phyloP scores from a whole-genome alignment of 2,888 invertebrate genomes.

The Creontiades dilutus region DNA sequence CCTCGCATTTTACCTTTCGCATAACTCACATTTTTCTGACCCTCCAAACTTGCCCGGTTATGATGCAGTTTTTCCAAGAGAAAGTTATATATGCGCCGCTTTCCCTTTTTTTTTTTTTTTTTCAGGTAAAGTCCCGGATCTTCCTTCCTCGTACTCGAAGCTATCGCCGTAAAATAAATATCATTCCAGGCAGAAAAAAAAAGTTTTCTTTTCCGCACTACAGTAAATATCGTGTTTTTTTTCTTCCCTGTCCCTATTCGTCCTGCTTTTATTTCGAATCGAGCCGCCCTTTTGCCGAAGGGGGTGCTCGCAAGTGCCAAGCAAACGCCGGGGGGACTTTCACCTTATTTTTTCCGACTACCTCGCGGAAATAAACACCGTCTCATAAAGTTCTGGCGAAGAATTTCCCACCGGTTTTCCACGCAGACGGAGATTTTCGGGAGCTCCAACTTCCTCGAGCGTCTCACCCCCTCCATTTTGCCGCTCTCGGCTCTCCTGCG shows the following conservation, averaged over 20 bases:
- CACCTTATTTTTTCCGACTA: slow-evolving; percentile 22
- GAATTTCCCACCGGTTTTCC: slow-evolving; percentile 37
- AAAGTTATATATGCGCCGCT: slow-evolving; percentile 37
- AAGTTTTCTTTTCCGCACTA: slow-evolving; percentile 28
- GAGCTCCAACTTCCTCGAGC: slow-evolving; percentile 8
- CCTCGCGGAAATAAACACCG: slow-evolving; percentile 62
- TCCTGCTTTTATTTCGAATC: slow-evolving; percentile 21
- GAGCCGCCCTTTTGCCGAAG: neutral
- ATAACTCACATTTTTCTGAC: slow-evolving; percentile 67
- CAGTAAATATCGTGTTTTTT: slow-evolving; percentile 47
- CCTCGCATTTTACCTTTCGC: slow-evolving; percentile 56
- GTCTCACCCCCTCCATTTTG: neutral
- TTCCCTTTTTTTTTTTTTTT: neutral
- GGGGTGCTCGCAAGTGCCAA: slow-evolving; percentile 31
- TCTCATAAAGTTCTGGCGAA: slow-evolving; percentile 61
- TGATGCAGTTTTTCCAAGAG: slow-evolving; percentile 54
- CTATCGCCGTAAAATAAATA: slow-evolving; percentile 62
- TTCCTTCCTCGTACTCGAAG: neutral
- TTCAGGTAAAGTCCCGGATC: neutral
- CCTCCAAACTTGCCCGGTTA: slow-evolving; percentile 38
- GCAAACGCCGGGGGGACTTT: slow-evolving; percentile 1
- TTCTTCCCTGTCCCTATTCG: neutral
- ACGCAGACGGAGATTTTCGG: neutral
- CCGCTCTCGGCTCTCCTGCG: slow-evolving; percentile 10
- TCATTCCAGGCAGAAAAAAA: slow-evolving; percentile 26